A percentile compares a stretch with the other conserved stretches of the same genome.
These are phyloP conservation scores for Microctonus aethiopoides DNA, from an alignment of 2,888 invertebrate species.

Conservation along the genomic window DNA sequence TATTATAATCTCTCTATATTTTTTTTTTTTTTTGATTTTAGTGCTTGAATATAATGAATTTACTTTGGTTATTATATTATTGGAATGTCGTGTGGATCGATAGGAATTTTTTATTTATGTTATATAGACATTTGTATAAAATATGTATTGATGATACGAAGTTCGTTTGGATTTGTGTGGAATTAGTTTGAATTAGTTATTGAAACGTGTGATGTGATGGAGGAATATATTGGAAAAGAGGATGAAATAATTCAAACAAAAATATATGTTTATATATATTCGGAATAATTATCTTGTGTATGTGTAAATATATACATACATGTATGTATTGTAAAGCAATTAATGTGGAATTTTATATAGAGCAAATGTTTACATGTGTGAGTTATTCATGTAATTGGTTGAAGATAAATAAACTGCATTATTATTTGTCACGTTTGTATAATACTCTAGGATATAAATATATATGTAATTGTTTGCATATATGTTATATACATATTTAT, in stretches of 20 bases:
- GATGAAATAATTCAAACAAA: neutral
- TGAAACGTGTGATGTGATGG: neutral
- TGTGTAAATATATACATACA: too few relatives aligned
- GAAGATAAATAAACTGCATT: too few relatives aligned
- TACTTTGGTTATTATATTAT: neutral
- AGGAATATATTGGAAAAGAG: neutral
- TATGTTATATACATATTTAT: too few relatives aligned
- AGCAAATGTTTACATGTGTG: neutral
- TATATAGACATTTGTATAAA: neutral
- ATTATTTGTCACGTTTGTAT: too few relatives aligned
- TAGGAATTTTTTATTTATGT: neutral
- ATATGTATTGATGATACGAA: neutral
- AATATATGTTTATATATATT: conserved; percentile 6
- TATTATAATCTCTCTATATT: neutral
- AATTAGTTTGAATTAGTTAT: neutral
- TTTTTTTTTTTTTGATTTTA: neutral
- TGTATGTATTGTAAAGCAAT: too few relatives aligned
- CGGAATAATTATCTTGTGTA: neutral
- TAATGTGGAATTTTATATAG: neutral
- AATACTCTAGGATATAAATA: too few relatives aligned
- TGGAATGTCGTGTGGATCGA: neutral
- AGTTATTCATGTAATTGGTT: too few relatives aligned
- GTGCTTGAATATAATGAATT: neutral
- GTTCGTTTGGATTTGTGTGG: neutral
- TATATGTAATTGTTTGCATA: too few relatives aligned